Evolutionary conservation across 2,797 vertebrate species (phyloP).

Genomic region (Graptemys geographica): DNA sequence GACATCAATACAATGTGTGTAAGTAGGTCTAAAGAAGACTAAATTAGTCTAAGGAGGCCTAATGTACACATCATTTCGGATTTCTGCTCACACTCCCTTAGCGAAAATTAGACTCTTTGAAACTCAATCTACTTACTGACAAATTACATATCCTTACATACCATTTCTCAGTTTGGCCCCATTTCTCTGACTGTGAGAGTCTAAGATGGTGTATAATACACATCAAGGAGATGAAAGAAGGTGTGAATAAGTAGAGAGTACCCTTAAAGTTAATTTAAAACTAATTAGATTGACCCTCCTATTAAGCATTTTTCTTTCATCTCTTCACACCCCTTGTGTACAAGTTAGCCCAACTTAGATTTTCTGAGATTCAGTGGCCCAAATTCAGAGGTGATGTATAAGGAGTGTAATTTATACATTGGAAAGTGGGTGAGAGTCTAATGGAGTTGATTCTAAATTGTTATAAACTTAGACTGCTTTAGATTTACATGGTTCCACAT

Average conservation of each 20-base stretch:
- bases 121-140: neutral
- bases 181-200: neutral
- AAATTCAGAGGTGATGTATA: neutral
- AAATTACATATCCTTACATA: neutral
- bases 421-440: neutral
- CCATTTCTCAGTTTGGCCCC: neutral
- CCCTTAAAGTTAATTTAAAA: neutral
- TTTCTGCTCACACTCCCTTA: neutral
- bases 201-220: neutral
- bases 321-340: neutral
- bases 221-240: neutral
- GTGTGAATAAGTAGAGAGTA: neutral
- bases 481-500: neutral
- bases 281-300: neutral
- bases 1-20: neutral
- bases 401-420: neutral
- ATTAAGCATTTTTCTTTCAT: neutral
- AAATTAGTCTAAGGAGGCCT: neutral
- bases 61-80: neutral
- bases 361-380: neutral
- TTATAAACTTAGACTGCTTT: neutral
- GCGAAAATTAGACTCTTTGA: neutral
- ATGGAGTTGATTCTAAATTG: neutral
- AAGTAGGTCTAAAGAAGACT: neutral
- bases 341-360: neutral